Evolutionary conservation across 1,140 invertebrate genomes (phyloP).

Genomic region (Medauroidea extradentata): DNA sequence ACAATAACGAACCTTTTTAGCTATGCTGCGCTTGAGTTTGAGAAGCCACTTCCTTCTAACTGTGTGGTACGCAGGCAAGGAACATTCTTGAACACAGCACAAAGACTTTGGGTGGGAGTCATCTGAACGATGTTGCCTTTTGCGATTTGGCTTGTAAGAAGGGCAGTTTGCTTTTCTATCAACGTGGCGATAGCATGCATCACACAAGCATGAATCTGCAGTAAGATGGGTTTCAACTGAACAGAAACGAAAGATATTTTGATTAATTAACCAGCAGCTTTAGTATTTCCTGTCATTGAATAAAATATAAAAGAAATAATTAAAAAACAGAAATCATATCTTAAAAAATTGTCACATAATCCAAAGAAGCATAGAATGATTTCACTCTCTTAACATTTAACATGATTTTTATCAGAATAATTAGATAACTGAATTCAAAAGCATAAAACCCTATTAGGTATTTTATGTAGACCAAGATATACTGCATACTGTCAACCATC

Average conservation of each 20-base stretch:
- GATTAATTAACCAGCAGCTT: too few species aligned
- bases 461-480: too few species aligned
- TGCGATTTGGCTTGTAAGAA: conserved; percentile 43
- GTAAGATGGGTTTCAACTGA: conserved; percentile 69
- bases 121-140: conserved; percentile 1
- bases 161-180: conserved; percentile 69
- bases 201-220: conserved; percentile 75
- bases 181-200: conserved; percentile 78
- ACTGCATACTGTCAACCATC: too few species aligned
- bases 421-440: too few species aligned
- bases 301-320: neutral
- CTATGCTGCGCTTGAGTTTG: conserved; percentile 64
- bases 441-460: too few species aligned
- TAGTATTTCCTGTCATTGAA: neutral
- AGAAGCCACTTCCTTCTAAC: conserved; percentile 73
- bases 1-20: conserved; percentile 54
- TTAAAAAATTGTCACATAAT: too few species aligned
- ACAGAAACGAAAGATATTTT: too few species aligned
- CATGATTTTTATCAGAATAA: too few species aligned
- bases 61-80: conserved; percentile 58
- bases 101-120: conserved; percentile 12
- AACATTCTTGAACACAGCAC: conserved; percentile 60
- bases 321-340: too few species aligned
- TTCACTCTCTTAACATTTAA: too few species aligned
- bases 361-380: too few species aligned